phyloP scores from a whole-genome alignment of 2,113 vertebrate species.

The Apistogramma diplotaenia region DNA sequence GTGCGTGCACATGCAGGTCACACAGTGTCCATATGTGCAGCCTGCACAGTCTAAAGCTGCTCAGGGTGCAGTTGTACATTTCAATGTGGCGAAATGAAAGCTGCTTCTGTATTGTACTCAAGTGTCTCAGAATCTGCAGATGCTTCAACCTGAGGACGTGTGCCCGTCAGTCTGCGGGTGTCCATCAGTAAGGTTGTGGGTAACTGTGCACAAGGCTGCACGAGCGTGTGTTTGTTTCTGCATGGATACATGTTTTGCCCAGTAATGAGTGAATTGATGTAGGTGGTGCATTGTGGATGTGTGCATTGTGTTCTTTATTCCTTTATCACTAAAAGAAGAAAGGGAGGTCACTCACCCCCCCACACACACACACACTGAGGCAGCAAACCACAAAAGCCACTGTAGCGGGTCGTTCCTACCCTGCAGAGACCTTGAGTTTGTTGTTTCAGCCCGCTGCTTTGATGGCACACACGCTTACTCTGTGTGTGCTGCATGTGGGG shows the following conservation, averaged over 20 bases:
- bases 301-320: neutral
- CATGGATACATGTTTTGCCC: neutral
- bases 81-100: slow-evolving; percentile 30
- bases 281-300: neutral
- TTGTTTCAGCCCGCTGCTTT: slow-evolving; percentile 12
- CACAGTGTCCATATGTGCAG: slow-evolving; percentile 18
- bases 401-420: neutral
- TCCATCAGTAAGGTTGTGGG: neutral
- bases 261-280: neutral
- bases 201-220: neutral
- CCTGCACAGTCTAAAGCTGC: slow-evolving; percentile 16
- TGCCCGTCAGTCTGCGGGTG: neutral
- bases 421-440: slow-evolving; percentile 44
- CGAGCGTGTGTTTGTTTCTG: neutral
- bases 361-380: neutral
- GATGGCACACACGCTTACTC: neutral
- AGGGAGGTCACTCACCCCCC: slow-evolving; percentile 25
- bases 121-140: neutral
- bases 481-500: neutral
- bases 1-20: slow-evolving; percentile 14
- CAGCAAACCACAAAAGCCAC: slow-evolving; percentile 15
- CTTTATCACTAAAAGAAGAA: neutral
- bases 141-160: neutral
- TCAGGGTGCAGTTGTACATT: slow-evolving; percentile 24
- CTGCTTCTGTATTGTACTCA: slow-evolving; percentile 3